A percentile compares a stretch with the other conserved stretches of the same genome.
Evolutionary conservation across 2,888 invertebrate species (phyloP).

Genomic region (Heliconius ismenius): DNA sequence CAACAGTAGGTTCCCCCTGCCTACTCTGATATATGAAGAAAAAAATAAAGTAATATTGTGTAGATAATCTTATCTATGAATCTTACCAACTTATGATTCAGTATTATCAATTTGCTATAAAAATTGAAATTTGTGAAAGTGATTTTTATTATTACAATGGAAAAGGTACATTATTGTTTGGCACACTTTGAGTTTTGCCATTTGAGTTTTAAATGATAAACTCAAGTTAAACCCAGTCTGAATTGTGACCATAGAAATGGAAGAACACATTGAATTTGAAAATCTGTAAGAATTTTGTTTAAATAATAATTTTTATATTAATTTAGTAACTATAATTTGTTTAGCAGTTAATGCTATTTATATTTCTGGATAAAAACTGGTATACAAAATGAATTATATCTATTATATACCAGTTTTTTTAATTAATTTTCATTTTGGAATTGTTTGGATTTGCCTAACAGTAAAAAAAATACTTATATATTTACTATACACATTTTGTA

Average conservation of each 20-base stretch:
- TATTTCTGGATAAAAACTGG: too few relatives aligned
- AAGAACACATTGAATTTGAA: conserved; percentile 9
- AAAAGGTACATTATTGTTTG: neutral
- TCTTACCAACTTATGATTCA: neutral
- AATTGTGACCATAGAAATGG: neutral
- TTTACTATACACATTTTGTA: too few relatives aligned
- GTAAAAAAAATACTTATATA: too few relatives aligned
- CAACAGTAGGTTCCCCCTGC: too few relatives aligned
- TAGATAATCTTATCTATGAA: conserved; percentile 5
- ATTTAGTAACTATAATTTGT: neutral
- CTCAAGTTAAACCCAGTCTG: conserved; percentile 3
- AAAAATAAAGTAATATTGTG: neutral
- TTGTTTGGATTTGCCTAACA: too few relatives aligned
- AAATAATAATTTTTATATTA: neutral
- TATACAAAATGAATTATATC: too few relatives aligned
- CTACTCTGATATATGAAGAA: too few relatives aligned
- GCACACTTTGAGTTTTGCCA: neutral
- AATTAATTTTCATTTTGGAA: too few relatives aligned
- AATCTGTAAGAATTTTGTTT: conserved; percentile 4
- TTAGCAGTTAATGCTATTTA: too few relatives aligned
- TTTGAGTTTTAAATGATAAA: neutral
- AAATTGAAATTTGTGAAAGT: neutral
- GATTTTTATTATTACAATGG: neutral
- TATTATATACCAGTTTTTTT: too few relatives aligned
- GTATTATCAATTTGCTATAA: conserved; percentile 5